phyloP scores from a whole-genome alignment of 2,113 vertebrate genomes.

The Cinclus cinclus region DNA sequence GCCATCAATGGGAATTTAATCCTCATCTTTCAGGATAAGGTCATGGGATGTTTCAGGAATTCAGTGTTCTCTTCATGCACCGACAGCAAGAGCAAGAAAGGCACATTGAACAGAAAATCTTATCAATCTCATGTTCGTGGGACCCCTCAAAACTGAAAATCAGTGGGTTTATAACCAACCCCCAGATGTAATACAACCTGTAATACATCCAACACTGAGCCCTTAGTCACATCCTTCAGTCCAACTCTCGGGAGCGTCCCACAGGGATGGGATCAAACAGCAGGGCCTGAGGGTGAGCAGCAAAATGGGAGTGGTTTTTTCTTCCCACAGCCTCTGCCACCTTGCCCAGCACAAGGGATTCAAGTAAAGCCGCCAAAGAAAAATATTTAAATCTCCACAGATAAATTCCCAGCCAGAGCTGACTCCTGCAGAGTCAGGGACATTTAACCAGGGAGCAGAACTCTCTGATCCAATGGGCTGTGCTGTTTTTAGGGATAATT shows the following conservation, averaged over 20 bases:
- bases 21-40: not conserved
- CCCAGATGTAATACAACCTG: not conserved
- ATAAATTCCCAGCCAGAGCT: not conserved
- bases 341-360: not conserved
- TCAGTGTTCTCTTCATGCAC: not conserved
- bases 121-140: not conserved
- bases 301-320: fast-evolving
- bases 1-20: not conserved
- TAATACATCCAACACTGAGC: not conserved
- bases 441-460: not conserved
- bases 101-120: not conserved
- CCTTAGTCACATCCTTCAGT: not conserved
- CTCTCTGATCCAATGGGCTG: not conserved
- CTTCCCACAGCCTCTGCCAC: not conserved
- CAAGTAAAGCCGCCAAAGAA: not conserved
- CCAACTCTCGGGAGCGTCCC: not conserved
- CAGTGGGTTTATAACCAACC: not conserved
- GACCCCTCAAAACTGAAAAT: not conserved
- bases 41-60: not conserved
- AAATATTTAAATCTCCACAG: not conserved
- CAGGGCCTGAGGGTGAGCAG: not conserved
- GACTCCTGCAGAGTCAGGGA: not conserved
- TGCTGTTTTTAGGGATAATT: not conserved
- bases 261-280: not conserved
- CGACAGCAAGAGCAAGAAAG: not conserved